Evolutionary conservation across 2,113 vertebrate genomes (phyloP), one percentile per base, ranked within the genome.

Genomic region (Mystacornis crossleyi): DNA sequence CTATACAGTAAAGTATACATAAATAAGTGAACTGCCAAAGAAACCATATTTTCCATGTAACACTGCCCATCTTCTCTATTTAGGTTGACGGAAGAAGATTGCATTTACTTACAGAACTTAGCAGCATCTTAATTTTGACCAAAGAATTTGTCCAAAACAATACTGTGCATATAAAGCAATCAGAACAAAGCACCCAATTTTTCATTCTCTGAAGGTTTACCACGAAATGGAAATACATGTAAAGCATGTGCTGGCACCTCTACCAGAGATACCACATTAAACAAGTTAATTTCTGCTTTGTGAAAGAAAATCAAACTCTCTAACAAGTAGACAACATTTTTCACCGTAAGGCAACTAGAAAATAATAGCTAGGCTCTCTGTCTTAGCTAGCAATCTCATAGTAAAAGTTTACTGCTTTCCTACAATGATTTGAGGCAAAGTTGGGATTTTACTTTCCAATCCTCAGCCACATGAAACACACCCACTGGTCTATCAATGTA

Each of bases 131-230:
- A 43, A 81, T 81, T 84, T 86, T 75, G 70, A 64, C 69, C 38
- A 58, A 81, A 66, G 57, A 81, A 81, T 96, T 94, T 84, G 72
- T 72, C 75, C 72, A 90, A 86, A 95, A 85, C 58, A 84, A 61
- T 78, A 70, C 48, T 84, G 48, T 86, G 72, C 64, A 72, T 89
- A 69, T 74, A 72, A 86, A 86, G 61, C 43, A 81, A 86, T 36
- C 43, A 50, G 65, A 89, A 74, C 36, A 89, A 94, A 94, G 72
- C 14, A 2, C 80, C 48, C 31, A 25, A 28, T 72, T 94, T 74
- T 71, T 79, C 79, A 81, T 94, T 86, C 43, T 81, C 55, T 86
- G 48, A 60, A 93, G 62, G 36, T 72, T 78, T 89, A 79, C 60
- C 82, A 64, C 6, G 18, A 64, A 72, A 81, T 61, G 31, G 38